A percentile compares a stretch with the other conserved stretches of the same genome.
Evolutionary conservation across 2,888 invertebrate genomes (phyloP).

Genomic region (Tetragonisca angustula): DNA sequence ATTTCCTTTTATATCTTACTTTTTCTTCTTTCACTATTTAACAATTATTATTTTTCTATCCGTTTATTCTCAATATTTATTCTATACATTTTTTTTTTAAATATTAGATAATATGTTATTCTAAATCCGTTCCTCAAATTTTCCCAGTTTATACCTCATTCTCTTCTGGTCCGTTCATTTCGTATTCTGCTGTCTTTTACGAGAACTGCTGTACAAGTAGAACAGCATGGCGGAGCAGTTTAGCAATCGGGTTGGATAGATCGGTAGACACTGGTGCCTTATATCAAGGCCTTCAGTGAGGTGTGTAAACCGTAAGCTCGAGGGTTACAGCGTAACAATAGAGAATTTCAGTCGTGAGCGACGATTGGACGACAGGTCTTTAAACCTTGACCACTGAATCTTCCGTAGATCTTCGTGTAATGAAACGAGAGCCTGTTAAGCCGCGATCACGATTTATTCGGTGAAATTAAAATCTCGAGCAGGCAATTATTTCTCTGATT

Average conservation of each 20-base stretch:
- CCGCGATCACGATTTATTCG: slow-evolving; percentile 9
- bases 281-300: slow-evolving; percentile 15
- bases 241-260: neutral
- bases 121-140: too few species aligned
- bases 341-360: slow-evolving; percentile 23
- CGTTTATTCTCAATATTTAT: too few species aligned
- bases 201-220: too few species aligned
- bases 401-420: slow-evolving; percentile 20
- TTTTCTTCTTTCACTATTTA: too few species aligned
- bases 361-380: slow-evolving; percentile 49
- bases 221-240: neutral
- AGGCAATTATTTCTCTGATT: neutral
- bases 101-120: too few species aligned
- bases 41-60: too few species aligned
- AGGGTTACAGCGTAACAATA: slow-evolving; percentile 23
- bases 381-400: slow-evolving; percentile 52
- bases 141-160: too few species aligned
- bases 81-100: too few species aligned
- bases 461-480: slow-evolving; percentile 6
- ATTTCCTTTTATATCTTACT: too few species aligned
- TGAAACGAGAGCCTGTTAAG: slow-evolving; percentile 1
- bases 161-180: too few species aligned
- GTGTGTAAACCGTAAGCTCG: slow-evolving; percentile 35
- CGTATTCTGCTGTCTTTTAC: too few species aligned
- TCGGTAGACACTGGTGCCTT: neutral